phyloP scores from a whole-genome alignment of 2,113 vertebrate species.

The Bubo blakistoni region DNA sequence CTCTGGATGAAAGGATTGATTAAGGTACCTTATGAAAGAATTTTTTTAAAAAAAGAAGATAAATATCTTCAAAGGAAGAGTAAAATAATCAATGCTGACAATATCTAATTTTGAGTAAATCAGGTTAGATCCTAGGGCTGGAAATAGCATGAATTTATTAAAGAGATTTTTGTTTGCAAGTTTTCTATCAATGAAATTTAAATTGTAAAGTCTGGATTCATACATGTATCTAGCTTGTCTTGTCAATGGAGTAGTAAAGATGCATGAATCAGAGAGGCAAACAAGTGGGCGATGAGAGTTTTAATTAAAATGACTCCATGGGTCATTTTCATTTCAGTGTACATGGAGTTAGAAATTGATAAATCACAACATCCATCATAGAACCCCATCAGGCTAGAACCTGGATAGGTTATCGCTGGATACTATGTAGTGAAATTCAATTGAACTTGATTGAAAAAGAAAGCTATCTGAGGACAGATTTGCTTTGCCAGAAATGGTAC shows the following conservation, averaged over 20 bases:
- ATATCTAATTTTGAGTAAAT: not conserved
- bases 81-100: not conserved
- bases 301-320: constrained; percentile 43
- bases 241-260: not conserved
- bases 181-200: not conserved
- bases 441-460: not conserved
- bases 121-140: not conserved
- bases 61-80: not conserved
- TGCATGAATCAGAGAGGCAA: not conserved
- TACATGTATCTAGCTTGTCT: not conserved
- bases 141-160: not conserved
- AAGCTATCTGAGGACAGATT: not conserved
- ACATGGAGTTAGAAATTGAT: not conserved
- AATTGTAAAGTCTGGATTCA: not conserved
- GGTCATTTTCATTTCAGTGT: constrained; percentile 41
- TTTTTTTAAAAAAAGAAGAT: not conserved
- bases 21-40: not conserved
- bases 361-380: constrained; percentile 34
- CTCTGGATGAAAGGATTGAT: not conserved
- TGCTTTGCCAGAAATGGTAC: not conserved
- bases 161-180: not conserved
- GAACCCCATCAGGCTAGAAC: not conserved
- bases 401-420: not conserved
- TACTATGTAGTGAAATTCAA: not conserved
- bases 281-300: not conserved